Conservation (phyloP, 1,140 invertebrate genomes). For the Brachionus calyciflorus region DNA sequence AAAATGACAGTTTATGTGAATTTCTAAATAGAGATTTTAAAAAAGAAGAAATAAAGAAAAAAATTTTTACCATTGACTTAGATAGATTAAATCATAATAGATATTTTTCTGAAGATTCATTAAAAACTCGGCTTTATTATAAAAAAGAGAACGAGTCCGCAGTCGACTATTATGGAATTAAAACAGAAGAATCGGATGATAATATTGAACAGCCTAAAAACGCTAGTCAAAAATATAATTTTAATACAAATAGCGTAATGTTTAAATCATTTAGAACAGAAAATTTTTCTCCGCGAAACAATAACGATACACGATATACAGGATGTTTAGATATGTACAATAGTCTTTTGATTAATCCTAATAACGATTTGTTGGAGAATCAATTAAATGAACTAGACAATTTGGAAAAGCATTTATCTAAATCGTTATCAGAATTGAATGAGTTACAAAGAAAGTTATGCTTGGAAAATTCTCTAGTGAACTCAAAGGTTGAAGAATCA, state of each 20-base stretch:
- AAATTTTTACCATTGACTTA: constrained; percentile 7
- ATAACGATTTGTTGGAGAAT: not conserved
- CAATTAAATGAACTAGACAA: constrained; percentile 2
- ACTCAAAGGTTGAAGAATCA: too few relatives aligned
- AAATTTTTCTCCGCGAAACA: not conserved
- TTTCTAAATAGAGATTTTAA: constrained; percentile 24
- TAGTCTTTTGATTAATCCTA: not conserved
- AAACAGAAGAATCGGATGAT: not conserved
- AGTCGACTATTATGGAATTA: not conserved
- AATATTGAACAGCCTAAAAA: too few relatives aligned
- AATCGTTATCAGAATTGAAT: constrained; percentile 31
- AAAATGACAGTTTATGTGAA: constrained; percentile 26
- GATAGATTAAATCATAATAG: not conserved
- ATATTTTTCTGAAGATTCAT: not conserved
- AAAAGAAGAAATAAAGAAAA: not conserved
- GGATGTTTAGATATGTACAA: not conserved
- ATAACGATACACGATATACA: too few relatives aligned
- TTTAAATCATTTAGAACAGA: too few relatives aligned
- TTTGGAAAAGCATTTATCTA: constrained; percentile 10
- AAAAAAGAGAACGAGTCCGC: not conserved
- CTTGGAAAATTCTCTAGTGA: not conserved
- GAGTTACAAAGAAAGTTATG: constrained; percentile 12
- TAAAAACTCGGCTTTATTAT: not conserved
- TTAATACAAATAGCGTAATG: too few relatives aligned
- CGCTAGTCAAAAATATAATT: too few relatives aligned